Evolutionary conservation across 2,888 invertebrate species (phyloP), one percentile per base, ranked within the genome.

Genomic region (Pristionchus entomophagus): DNA sequence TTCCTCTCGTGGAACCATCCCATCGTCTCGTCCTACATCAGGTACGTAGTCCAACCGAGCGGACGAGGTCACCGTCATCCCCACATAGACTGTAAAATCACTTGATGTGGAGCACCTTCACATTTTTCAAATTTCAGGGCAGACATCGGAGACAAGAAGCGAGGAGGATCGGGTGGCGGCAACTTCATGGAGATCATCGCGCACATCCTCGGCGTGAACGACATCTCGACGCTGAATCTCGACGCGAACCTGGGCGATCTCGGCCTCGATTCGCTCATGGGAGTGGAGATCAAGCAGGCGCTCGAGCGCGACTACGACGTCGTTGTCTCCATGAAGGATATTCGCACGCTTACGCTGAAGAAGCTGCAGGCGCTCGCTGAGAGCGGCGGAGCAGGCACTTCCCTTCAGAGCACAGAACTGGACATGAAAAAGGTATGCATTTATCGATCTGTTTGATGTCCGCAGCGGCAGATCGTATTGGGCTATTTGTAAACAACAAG

Each of bases 251-350:
- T 99, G 78, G 97, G 97, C 45, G 99, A 99, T 94, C 95, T 99
- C 62, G 99, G 99, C 88, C 97, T 99, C 96, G 99, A 99, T 94
- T 98, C 98, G 2, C 95, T 99, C 90, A 99, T 99, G 99, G 98
- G 98, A 77, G 97, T 99, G 1, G 99, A 99, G 95, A 97, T 99
- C 93, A 98, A 98, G 89, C 95, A 95, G 89, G 94, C 94, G 8
- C 90, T 95, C 56, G 95, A 95, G 89, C 91, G 95, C 88, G 94
- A 94, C 89, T 97, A 96, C 94, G 98, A 99, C 94, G 94, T 98
- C 87, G 96, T 97, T 35, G 95, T 99, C 88, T 96, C 96, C 88
- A 96, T 97, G 90, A 97, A 97, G 94, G 93, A 93, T 82, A 93
- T 93, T 87, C 91, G 93, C 62, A 93, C 93, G 29, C 95, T 97